phyloP scores from a whole-genome alignment of 2,113 vertebrate species.

The Orthochromis indermauri region DNA sequence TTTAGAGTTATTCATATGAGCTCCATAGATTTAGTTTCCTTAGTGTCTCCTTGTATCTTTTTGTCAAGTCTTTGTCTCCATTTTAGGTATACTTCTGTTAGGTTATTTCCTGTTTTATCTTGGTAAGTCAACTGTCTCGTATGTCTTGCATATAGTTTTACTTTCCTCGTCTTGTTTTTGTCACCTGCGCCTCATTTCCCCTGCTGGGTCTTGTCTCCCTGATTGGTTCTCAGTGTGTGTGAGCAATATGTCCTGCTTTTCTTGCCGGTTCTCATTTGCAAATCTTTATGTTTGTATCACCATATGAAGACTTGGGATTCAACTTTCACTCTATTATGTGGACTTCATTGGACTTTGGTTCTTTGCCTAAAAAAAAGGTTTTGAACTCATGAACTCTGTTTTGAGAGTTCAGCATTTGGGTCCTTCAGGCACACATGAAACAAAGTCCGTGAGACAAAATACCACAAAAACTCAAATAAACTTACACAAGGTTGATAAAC shows the following conservation, averaged over 20 bases:
- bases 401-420: not conserved
- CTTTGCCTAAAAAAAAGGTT: not conserved
- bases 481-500: not conserved
- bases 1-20: not conserved
- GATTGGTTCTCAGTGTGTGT: not conserved
- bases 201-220: not conserved
- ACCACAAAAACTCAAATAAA: not conserved
- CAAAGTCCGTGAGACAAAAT: not conserved
- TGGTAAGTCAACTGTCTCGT: not conserved
- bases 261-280: not conserved
- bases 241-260: not conserved
- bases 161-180: not conserved
- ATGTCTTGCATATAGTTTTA: not conserved
- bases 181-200: not conserved
- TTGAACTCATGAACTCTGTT: not conserved
- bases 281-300: not conserved
- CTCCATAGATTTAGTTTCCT: not conserved
- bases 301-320: not conserved
- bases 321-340: not conserved
- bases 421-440: not conserved
- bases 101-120: not conserved
- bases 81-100: not conserved
- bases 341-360: not conserved
- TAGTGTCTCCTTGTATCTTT: not conserved
- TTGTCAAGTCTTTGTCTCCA: not conserved